Conservation (phyloP, 2,888 invertebrate genomes). For the Taenaris catops region DNA sequence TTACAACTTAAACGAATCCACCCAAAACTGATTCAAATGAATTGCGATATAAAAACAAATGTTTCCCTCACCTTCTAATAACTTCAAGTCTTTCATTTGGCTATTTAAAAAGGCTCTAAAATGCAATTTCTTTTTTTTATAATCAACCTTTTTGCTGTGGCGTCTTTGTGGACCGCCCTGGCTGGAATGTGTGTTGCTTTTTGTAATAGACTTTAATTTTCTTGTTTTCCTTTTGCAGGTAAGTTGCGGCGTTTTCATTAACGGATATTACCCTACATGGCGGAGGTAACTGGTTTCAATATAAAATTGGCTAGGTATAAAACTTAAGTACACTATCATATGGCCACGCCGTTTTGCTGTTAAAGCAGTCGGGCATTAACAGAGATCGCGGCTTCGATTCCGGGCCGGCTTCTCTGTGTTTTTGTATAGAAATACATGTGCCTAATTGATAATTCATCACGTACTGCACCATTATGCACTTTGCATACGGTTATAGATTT, state of each 20-base stretch:
- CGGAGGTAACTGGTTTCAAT: conserved; percentile 18
- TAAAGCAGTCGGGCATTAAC: no score
- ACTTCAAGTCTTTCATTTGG: conserved; percentile 18
- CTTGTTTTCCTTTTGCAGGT: conserved; percentile 28
- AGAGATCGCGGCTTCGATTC: no score
- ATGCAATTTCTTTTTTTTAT: conserved; percentile 27
- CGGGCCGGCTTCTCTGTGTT: no score
- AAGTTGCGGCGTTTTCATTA: conserved; percentile 21
- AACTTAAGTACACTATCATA: no score
- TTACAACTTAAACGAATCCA: no score
- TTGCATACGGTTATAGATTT: no score
- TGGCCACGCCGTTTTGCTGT: no score
- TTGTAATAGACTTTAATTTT: conserved; percentile 23
- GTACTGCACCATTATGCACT: no score
- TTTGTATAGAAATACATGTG: no score
- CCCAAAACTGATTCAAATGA: conserved; percentile 29
- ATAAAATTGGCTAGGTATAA: conserved; percentile 1
- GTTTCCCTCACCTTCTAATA: conserved; percentile 25
- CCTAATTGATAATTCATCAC: no score
- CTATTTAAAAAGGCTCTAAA: conserved; percentile 30
- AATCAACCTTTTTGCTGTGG: no score
- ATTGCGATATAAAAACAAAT: conserved; percentile 30
- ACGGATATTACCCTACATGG: conserved; percentile 18
- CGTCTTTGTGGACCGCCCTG: conserved; percentile 14
- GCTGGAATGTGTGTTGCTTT: conserved; percentile 20